These are phyloP conservation scores for Donacobius atricapilla DNA, from an alignment of 2,113 vertebrate genomes.

Conservation along the genomic window DNA sequence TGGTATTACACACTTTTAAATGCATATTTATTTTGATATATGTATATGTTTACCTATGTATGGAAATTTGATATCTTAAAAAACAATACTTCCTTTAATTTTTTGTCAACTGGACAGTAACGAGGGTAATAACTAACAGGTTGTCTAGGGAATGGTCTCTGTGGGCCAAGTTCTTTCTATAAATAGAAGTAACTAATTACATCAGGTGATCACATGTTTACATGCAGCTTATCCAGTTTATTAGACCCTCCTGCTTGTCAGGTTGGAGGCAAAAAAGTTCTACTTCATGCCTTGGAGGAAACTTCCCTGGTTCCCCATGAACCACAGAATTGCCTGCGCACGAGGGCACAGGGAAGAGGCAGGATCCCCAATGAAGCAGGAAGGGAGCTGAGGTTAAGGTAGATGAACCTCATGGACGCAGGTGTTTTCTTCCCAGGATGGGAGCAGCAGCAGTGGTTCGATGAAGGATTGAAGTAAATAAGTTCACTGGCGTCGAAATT, in stretches of 20 bases:
- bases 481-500: neutral
- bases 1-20: neutral
- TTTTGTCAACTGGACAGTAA: neutral
- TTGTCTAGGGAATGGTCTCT: slow-evolving; percentile 11
- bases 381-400: neutral
- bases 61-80: neutral
- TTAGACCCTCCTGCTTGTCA: neutral
- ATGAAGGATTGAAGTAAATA: neutral
- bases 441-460: neutral
- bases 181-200: slow-evolving; percentile 27
- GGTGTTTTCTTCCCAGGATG: neutral
- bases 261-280: neutral
- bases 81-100: neutral
- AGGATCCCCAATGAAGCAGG: neutral
- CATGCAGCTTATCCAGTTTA: neutral
- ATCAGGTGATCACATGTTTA: slow-evolving; percentile 43
- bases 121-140: neutral
- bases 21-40: neutral
- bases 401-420: no score
- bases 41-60: no score
- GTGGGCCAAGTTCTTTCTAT: slow-evolving; percentile 2
- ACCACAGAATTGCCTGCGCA: neutral
- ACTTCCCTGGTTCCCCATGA: neutral
- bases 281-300: neutral
- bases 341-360: neutral